phyloP scores from a whole-genome alignment of 53 echinoderm and acorn worm species.

The Echinarachnius parma region DNA sequence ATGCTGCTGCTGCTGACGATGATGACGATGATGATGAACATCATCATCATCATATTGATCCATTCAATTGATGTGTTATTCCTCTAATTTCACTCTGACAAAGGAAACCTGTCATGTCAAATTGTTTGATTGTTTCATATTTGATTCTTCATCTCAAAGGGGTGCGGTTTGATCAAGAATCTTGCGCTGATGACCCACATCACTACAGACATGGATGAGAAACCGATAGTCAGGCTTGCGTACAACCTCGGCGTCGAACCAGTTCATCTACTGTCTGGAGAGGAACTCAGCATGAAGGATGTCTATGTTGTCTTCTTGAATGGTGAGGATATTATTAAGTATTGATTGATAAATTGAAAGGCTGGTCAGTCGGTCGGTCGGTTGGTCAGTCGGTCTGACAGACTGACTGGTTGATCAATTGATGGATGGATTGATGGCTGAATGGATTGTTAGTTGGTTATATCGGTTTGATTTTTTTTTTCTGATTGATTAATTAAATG shows the following conservation, averaged over 20 bases:
- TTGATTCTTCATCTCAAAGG: conserved; percentile 36
- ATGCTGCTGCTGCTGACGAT: not conserved
- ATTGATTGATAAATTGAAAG: not conserved
- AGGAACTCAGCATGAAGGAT: conserved; percentile 79
- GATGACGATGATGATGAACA: not conserved
- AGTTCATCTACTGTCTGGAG: conserved; percentile 82
- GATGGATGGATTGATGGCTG: no score
- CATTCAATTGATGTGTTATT: not conserved
- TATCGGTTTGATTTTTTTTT: no score
- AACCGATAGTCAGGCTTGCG: conserved; percentile 80
- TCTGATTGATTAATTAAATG: no score
- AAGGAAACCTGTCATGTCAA: no score
- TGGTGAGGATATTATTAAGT: conserved; percentile 48
- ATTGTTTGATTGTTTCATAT: no score
- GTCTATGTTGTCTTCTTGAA: conserved; percentile 92
- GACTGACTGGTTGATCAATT: no score
- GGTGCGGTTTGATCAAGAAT: conserved; percentile 94
- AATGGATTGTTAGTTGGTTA: no score
- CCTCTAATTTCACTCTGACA: not conserved
- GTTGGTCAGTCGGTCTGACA: no score
- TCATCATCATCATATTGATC: not conserved
- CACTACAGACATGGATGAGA: conserved; percentile 97
- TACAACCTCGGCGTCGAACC: conserved; percentile 97
- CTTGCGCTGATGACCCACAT: conserved; percentile 98
- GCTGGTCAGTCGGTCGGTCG: no score